phyloP scores from a whole-genome alignment of 2,888 invertebrate genomes.

The Drosophila setosimentum region DNA sequence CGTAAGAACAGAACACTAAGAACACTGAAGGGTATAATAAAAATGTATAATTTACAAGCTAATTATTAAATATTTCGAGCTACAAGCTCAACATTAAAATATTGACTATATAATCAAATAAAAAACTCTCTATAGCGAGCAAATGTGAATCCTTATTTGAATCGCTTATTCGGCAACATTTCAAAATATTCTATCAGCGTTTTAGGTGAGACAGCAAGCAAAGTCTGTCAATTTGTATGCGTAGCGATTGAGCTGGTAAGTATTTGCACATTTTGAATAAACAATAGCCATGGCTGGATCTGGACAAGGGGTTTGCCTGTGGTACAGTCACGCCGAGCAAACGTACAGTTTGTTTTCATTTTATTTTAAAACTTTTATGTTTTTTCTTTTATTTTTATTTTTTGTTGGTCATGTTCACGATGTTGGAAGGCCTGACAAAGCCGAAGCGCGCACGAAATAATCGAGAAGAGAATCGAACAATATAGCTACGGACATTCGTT shows the following conservation, averaged over 20 bases:
- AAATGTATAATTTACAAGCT: too few relatives aligned
- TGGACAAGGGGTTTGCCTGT: slow-evolving; percentile 16
- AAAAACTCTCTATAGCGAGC: background rate
- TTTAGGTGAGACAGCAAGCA: slow-evolving; percentile 25
- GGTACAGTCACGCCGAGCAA: slow-evolving; percentile 37
- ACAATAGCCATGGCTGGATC: slow-evolving; percentile 47
- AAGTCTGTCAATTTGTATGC: slow-evolving; percentile 63
- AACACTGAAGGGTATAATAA: background rate
- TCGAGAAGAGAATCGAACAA: slow-evolving; percentile 34
- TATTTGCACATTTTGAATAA: slow-evolving; percentile 53
- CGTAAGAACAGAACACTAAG: background rate
- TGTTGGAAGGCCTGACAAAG: slow-evolving; percentile 50
- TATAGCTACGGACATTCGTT: slow-evolving; percentile 54
- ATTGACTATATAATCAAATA: background rate
- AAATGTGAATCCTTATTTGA: slow-evolving; percentile 14
- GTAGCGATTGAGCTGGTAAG: slow-evolving; percentile 41
- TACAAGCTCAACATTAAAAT: background rate
- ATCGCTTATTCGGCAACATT: slow-evolving; percentile 12
- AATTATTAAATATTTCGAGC: background rate
- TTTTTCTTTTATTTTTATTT: slow-evolving; percentile 17
- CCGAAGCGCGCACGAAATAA: slow-evolving; percentile 43
- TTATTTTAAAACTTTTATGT: slow-evolving; percentile 12
- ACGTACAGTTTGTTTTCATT: slow-evolving; percentile 12
- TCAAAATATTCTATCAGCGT: slow-evolving; percentile 41
- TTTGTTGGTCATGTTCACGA: slow-evolving; percentile 48